These are phyloP conservation scores for Lagodon rhomboides DNA, from an alignment of 2,797 vertebrate species.

Conservation along the genomic window DNA sequence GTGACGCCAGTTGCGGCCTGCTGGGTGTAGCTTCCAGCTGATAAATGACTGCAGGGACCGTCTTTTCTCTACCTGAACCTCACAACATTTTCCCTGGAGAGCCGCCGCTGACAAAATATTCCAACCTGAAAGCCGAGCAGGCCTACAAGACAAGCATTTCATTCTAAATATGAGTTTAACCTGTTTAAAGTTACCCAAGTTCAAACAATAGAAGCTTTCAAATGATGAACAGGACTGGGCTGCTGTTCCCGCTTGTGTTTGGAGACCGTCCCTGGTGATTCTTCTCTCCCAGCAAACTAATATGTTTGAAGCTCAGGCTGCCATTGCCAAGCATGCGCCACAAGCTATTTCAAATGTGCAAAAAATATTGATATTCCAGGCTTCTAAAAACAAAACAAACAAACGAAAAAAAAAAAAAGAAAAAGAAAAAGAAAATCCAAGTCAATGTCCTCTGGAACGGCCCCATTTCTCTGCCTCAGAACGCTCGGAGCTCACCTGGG, in stretches of 20 bases:
- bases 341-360: conserved; percentile 84
- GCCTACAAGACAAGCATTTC: conserved; percentile 64
- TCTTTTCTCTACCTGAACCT: conserved; percentile 60
- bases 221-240: conserved; percentile 74
- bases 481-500: conserved; percentile 72
- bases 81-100: conserved; percentile 62
- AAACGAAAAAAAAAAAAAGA: conserved; percentile 22
- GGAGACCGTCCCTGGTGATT: conserved; percentile 78
- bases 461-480: conserved; percentile 71
- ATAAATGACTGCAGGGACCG: conserved; percentile 73
- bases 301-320: conserved; percentile 85
- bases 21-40: conserved; percentile 68
- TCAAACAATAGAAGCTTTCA: conserved; percentile 80
- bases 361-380: conserved; percentile 84
- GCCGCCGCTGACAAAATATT: conserved; percentile 70
- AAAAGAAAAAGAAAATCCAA: conserved; percentile 42
- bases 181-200: conserved; percentile 78
- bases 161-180: conserved; percentile 81
- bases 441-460: conserved; percentile 74
- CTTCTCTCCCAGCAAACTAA: conserved; percentile 81
- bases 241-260: conserved; percentile 76
- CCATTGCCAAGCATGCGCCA: conserved; percentile 82
- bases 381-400: conserved; percentile 84
- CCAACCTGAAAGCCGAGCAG: conserved; percentile 61
- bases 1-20: conserved; percentile 70